These are phyloP conservation scores for Amorpha juglandis DNA, from an alignment of 2,888 invertebrate genomes.

Conservation along the genomic window DNA sequence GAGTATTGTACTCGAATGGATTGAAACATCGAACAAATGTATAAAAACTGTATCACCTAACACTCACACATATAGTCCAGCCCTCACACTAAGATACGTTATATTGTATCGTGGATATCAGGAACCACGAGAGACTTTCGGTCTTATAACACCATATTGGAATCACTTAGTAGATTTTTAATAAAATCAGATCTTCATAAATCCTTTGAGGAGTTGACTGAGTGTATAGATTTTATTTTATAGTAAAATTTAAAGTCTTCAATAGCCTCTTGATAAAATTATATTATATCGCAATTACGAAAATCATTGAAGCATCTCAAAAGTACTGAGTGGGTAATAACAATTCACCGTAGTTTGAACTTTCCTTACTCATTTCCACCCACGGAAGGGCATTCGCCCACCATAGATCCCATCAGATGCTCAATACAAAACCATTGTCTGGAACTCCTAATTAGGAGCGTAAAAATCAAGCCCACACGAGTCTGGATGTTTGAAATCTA, in stretches of 20 bases:
- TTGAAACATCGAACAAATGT: too few relatives aligned
- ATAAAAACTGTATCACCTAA: too few relatives aligned
- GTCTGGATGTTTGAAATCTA: constrained; percentile 24
- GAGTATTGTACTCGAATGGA: too few relatives aligned
- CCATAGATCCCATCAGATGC: constrained; percentile 35
- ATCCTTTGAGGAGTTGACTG: too few relatives aligned
- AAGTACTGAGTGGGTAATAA: constrained; percentile 5
- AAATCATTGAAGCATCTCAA: constrained; percentile 4
- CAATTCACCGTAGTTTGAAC: constrained; percentile 12
- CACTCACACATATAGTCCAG: too few relatives aligned
- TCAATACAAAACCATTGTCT: constrained; percentile 41
- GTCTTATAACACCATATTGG: too few relatives aligned
- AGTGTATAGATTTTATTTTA: neutral
- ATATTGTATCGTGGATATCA: too few relatives aligned
- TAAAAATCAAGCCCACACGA: constrained; percentile 37
- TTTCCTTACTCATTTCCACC: constrained; percentile 29
- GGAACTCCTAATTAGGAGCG: constrained; percentile 36
- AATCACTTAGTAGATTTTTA: too few relatives aligned
- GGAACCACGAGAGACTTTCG: too few relatives aligned
- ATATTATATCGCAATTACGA: neutral
- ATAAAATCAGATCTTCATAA: too few relatives aligned
- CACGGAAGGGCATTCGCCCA: constrained; percentile 30
- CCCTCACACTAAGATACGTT: too few relatives aligned
- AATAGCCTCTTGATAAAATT: neutral
- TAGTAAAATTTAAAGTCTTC: too few relatives aligned